phyloP scores from a whole-genome alignment of 2,888 invertebrate genomes.

The Chromoteleia sp. region DNA sequence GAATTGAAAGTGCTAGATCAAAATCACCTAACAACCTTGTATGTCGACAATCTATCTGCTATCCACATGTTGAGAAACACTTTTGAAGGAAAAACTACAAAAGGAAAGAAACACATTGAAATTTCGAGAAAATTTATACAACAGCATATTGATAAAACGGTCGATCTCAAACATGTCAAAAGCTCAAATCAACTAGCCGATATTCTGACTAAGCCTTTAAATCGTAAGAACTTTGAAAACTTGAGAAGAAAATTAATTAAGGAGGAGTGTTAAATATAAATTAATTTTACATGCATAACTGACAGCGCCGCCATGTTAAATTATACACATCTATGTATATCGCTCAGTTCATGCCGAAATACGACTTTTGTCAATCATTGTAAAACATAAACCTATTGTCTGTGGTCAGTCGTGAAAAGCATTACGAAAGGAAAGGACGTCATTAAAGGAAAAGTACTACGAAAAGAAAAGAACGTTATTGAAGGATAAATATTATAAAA shows the following conservation, averaged over 20 bases:
- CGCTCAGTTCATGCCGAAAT: too few species aligned
- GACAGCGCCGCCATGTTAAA: too few species aligned
- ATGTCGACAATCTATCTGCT: slow-evolving; percentile 76
- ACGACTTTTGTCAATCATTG: too few species aligned
- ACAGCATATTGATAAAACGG: slow-evolving; percentile 26
- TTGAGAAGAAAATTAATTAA: too few species aligned
- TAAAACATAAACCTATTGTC: too few species aligned
- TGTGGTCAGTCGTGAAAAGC: too few species aligned
- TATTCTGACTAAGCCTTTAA: slow-evolving; percentile 22
- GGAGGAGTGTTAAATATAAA: slow-evolving; percentile 33
- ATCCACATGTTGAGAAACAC: slow-evolving; percentile 75
- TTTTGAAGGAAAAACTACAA: slow-evolving; percentile 69
- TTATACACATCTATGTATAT: too few species aligned
- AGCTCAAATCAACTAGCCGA: slow-evolving; percentile 21
- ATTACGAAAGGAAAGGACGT: too few species aligned
- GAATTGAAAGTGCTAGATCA: slow-evolving; percentile 70
- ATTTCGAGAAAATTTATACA: slow-evolving; percentile 68
- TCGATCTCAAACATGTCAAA: slow-evolving; percentile 9
- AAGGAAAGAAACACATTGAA: slow-evolving; percentile 48
- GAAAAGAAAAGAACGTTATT: too few species aligned
- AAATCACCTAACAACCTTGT: slow-evolving; percentile 70
- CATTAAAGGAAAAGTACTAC: too few species aligned
- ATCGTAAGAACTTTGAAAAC: background rate
- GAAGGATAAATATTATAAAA: too few species aligned
- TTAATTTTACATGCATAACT: too few species aligned